Evolutionary conservation across 1,140 invertebrate species (phyloP), one percentile per base, ranked within the genome.

Genomic region (Pogonus chalceus): DNA sequence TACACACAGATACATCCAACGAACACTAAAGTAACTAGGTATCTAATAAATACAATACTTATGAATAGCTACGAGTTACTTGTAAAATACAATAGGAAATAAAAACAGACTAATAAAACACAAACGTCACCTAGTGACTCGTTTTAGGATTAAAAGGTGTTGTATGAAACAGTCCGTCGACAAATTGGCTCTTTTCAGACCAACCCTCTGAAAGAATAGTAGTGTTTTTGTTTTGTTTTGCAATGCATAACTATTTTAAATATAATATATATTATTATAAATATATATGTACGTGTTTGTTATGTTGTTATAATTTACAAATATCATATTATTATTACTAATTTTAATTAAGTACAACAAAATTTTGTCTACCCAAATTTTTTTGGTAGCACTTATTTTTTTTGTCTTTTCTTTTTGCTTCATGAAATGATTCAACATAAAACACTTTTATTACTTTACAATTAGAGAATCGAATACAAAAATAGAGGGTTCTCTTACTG

Each of bases 1-100:
- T 71, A 71, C 68, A 70, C 68, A 71, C 68, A 71, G 59, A 68
- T 69, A 71, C 69, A 69, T 64, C 63, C 67, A 69, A 70, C 65
- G 64, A 65, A 68, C 62, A 63, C 66, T 68, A 69, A 65, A 59
- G 37, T 43, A 59, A 63, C 65, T 65, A 65, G 57, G 60, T 53
- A 62, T 62, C 54, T 66, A 66, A 63, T 64, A 64, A 51, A 69
- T 62, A 66, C 58, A 60, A 49, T 67, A 64, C 61, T 65, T 60
- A 55, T 43, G 22, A 49, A 23, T 58, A 58, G 50, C 65, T 66
- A 67, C 65, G 50, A 63, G 61, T 64, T 67, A 63, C 60, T 61
- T 63, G 58, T 61, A 62, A 62, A 62, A 64, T 63, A 63, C 59
- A 58, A n/a, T 63, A 60, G 59, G 61, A 61, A 60, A n/a, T n/a